Conservation (phyloP, 1,140 invertebrate species). For the Vollenhovia emeryi region DNA sequence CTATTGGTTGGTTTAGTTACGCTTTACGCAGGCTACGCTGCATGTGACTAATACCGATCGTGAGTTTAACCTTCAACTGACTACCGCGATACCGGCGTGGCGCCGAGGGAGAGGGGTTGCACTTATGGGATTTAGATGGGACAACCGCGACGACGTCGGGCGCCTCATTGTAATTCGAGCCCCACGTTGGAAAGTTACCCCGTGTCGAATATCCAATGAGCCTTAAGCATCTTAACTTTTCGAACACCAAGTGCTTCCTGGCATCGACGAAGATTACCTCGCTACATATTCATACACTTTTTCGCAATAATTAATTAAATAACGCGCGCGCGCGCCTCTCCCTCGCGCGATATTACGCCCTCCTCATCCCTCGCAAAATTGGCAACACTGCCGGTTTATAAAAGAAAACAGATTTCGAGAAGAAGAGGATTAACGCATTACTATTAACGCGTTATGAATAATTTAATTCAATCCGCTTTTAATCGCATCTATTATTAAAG, state of each 20-base stretch:
- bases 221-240: slow-evolving; percentile 46
- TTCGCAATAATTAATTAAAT: background rate
- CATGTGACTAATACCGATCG: slow-evolving; percentile 9
- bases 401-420: background rate
- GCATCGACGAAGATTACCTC: background rate
- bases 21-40: too few relatives aligned
- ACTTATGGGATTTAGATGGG: slow-evolving; percentile 38
- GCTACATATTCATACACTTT: slow-evolving; percentile 18
- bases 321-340: background rate
- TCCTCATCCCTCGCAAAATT: background rate
- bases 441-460: background rate
- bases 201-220: slow-evolving; percentile 53
- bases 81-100: too few relatives aligned
- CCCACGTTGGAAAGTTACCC: slow-evolving; percentile 31
- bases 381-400: background rate
- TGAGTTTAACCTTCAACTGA: slow-evolving; percentile 5
- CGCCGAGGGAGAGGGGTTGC: background rate
- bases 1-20: too few relatives aligned
- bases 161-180: slow-evolving; percentile 51
- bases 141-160: slow-evolving; percentile 8
- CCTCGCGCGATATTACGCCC: background rate
- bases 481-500: slow-evolving; percentile 17
- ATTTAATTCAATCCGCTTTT: background rate
- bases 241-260: background rate
- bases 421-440: background rate